Evolutionary conservation across 2,113 vertebrate genomes (phyloP).

Genomic region (Nibea coibor): DNA sequence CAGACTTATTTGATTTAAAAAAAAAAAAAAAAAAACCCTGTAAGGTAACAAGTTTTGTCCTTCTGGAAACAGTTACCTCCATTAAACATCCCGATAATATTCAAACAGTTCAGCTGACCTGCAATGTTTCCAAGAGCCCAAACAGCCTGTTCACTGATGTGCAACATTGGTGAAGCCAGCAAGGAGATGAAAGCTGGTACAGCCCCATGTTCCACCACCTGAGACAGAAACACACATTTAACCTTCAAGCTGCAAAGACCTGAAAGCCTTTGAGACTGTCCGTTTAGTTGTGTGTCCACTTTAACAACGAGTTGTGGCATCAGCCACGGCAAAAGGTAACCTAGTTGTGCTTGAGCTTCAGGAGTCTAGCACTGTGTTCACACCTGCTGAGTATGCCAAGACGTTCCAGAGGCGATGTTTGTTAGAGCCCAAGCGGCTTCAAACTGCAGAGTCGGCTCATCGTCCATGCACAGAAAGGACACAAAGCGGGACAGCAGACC

Average conservation of each 20-base stretch:
- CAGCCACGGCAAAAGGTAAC: background rate
- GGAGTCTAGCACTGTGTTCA: conserved; percentile 13
- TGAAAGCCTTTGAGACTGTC: background rate
- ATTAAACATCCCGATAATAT: background rate
- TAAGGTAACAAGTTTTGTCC: background rate
- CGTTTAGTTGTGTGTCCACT: no score
- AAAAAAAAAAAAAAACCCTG: no score
- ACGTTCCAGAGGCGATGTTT: conserved; percentile 92
- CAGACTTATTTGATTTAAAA: no score
- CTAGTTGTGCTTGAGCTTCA: no score
- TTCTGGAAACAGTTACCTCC: background rate
- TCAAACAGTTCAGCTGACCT: conserved; percentile 64
- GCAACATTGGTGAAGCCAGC: conserved; percentile 86
- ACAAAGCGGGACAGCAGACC: conserved; percentile 89
- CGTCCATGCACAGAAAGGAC: conserved; percentile 83
- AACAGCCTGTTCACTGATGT: conserved; percentile 92
- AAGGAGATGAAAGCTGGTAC: conserved; percentile 87
- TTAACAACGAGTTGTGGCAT: background rate
- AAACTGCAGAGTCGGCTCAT: conserved; percentile 87
- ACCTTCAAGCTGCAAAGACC: background rate
- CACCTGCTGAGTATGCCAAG: conserved; percentile 88
- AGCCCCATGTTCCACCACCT: conserved; percentile 91
- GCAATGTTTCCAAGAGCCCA: conserved; percentile 97
- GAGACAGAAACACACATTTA: background rate
- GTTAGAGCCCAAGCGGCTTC: conserved; percentile 96